phyloP scores from a whole-genome alignment of 2,797 vertebrate genomes.

The Aplochiton taeniatus region DNA sequence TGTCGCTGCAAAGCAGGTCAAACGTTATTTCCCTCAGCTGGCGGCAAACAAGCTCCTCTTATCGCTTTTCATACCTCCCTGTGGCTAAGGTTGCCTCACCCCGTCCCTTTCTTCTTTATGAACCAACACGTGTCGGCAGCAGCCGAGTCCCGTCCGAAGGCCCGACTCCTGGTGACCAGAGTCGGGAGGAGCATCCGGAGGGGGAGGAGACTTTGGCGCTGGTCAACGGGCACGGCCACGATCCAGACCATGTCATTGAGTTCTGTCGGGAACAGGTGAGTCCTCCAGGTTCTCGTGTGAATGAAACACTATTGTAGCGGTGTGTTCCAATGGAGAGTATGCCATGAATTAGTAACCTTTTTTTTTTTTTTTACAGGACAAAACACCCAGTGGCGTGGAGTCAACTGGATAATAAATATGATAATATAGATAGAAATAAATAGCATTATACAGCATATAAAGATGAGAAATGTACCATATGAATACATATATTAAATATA shows the following conservation, averaged over 20 bases:
- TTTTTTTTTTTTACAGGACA: constrained; percentile 34
- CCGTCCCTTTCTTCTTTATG: too few species aligned
- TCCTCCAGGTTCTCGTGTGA: too few species aligned
- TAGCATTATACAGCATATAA: background rate
- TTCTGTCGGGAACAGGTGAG: too few species aligned
- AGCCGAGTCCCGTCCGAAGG: constrained; percentile 10
- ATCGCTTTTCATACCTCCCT: too few species aligned
- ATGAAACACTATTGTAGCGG: too few species aligned
- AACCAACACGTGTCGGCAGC: constrained; percentile 6
- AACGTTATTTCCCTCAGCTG: too few species aligned
- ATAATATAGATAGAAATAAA: background rate
- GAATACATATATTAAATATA: constrained; percentile 3
- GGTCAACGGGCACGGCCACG: constrained; percentile 26
- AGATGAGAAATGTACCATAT: background rate
- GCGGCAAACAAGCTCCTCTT: too few species aligned
- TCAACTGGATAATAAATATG: constrained; percentile 11
- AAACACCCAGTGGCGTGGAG: constrained; percentile 44
- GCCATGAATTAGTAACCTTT: background rate
- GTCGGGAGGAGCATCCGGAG: background rate
- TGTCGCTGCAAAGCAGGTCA: too few species aligned
- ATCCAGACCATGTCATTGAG: constrained; percentile 1
- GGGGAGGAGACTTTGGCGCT: background rate
- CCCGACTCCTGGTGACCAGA: background rate
- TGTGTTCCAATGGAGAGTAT: too few species aligned
- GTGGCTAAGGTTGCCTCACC: too few species aligned